A percentile compares a stretch with the other conserved stretches of the same genome.
Conservation (phyloP, 2,797 vertebrate species). For the Sebastes hopkinsi region DNA sequence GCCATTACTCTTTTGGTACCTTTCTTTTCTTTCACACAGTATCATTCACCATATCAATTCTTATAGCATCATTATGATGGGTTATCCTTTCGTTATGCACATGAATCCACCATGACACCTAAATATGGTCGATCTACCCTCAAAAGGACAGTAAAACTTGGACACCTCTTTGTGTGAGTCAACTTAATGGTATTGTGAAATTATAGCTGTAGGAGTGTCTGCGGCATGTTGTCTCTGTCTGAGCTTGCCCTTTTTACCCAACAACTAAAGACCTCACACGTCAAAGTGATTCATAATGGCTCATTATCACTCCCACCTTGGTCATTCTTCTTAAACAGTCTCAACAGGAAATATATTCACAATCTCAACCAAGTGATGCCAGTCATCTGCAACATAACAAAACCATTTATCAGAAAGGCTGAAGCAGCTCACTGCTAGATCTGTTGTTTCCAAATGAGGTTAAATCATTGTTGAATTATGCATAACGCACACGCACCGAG, state of each 20-base stretch:
- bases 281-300: background rate
- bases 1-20: background rate
- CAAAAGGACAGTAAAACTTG: background rate
- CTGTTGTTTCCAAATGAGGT: constrained; percentile 19
- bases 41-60: background rate
- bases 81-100: background rate
- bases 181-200: background rate
- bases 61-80: background rate
- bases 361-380: background rate
- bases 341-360: background rate
- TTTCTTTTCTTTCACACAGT: background rate
- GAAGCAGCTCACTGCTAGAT: background rate
- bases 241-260: background rate
- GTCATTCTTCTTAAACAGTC: background rate
- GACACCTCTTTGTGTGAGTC: background rate
- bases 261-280: background rate
- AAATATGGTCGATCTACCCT: background rate
- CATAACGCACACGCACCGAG: constrained; percentile 25
- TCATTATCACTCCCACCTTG: background rate
- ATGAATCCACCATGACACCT: background rate
- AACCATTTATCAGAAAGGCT: background rate
- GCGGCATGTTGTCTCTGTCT: background rate
- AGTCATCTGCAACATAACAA: background rate
- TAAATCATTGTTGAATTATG: constrained; percentile 61
- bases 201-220: background rate